Evolutionary conservation across 2,888 invertebrate species (phyloP), one percentile per base, ranked within the genome.

Genomic region (Hipparchia sbordonii): DNA sequence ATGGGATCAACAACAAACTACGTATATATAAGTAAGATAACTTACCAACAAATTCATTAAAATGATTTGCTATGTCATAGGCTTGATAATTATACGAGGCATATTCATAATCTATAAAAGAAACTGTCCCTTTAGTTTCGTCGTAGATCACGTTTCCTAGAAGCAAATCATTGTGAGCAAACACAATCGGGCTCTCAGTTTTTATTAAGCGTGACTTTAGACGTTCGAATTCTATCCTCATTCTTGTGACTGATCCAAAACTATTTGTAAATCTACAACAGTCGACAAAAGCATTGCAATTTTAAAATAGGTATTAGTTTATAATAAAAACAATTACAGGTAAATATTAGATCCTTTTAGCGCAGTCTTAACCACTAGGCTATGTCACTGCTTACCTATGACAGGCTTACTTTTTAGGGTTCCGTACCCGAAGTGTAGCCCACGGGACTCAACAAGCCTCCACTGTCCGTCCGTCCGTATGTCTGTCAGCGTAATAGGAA

Each of bases 61-160:
- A 99, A 94, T 99, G 99, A 94, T 99, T 99, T 67, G 97, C 99
- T 87, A 99, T 98, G 90, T 99, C 99, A 89, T 95, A 99, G 8
- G 98, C 98, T 91, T 98, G 98, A 90, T 97, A 98, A 94, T 99
- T 99, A 85, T 96, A 96, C 74, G 96, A 97, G 23, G 98, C 97
- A 91, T 99, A 99, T 91, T 99, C 99, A 89, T 97, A 99, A 93
- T 99, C 99, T 83, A 99, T 99, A 88, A 99, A 99, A 66, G 96
- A 96, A 65, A 99, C 96, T 73, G 92, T 94, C 79, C 95, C 94
- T 79, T 95, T 91, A 73, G 91, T 89, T 85, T 96, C 93, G 84
- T 98, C 96, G 91, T 97, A 97, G 81, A 99, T 96, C 77, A 99
- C 96, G 93, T 99, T 99, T 84, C 97, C 98, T 84, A 99, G 95